Percentiles rank a stretch among this genome's conserved stretches.
phyloP scores from a whole-genome alignment of 2,113 vertebrate genomes.

The Xenopus laevis region DNA sequence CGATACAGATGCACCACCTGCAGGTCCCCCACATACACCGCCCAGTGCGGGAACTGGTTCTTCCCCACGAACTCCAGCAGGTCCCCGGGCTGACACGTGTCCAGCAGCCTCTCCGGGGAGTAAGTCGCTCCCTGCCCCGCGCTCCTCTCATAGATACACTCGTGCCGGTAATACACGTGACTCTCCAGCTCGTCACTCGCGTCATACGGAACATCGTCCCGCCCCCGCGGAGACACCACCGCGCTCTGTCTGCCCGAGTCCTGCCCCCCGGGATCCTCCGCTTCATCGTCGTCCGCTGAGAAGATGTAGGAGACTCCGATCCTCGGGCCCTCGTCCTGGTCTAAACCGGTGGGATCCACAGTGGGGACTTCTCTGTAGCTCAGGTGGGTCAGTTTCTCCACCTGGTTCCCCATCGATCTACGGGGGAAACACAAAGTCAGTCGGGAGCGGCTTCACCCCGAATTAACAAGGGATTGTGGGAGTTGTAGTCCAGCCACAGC shows the following conservation, averaged over 20 bases:
- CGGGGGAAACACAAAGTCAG: conserved; percentile 45
- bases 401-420: conserved; percentile 91
- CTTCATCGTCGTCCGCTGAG: conserved; percentile 85
- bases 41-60: conserved; percentile 94
- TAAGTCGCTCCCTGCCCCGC: conserved; percentile 68
- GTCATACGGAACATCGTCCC: conserved; percentile 69
- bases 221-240: conserved; percentile 17
- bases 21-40: conserved; percentile 86
- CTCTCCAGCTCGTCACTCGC: conserved; percentile 83
- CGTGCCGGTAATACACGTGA: conserved; percentile 81
- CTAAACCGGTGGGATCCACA: conserved; percentile 86
- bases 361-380: conserved; percentile 97
- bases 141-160: conserved; percentile 83
- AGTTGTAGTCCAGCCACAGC: too few species aligned
- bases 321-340: conserved; percentile 83
- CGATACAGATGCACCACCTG: conserved; percentile 92
- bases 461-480: too few species aligned
- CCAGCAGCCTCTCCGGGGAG: conserved; percentile 81
- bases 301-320: conserved; percentile 99
- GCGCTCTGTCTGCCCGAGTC: conserved; percentile 36
- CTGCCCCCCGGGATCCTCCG: conserved; percentile 66
- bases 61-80: conserved; percentile 89
- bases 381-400: conserved; percentile 93
- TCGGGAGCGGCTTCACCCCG: too few species aligned
- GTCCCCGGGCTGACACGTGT: conserved; percentile 86